Evolutionary conservation across 2,888 invertebrate genomes (phyloP).

Genomic region (Acanthoscelides obtectus): DNA sequence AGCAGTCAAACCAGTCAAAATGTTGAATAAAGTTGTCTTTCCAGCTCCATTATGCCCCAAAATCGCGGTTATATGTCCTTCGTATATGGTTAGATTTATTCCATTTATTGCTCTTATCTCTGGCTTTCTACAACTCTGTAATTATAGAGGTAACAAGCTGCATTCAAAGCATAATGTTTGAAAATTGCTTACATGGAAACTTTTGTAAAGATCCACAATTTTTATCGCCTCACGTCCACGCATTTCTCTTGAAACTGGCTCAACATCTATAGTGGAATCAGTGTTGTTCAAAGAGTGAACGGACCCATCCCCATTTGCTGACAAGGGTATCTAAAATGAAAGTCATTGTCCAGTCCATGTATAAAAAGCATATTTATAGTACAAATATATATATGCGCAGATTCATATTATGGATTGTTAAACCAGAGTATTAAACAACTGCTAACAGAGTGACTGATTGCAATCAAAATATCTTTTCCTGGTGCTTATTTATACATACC

Average conservation of each 20-base stretch:
- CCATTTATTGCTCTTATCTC: slow-evolving; percentile 72
- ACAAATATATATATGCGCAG: no score
- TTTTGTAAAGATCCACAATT: slow-evolving; percentile 69
- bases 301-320: slow-evolving; percentile 40
- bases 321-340: slow-evolving; percentile 34
- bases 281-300: slow-evolving; percentile 48
- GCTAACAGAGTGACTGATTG: no score
- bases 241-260: slow-evolving; percentile 68
- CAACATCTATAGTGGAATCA: slow-evolving; percentile 60
- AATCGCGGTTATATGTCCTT: slow-evolving; percentile 81
- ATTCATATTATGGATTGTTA: no score
- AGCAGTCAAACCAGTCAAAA: slow-evolving; percentile 74
- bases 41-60: slow-evolving; percentile 85
- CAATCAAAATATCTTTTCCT: no score
- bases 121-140: slow-evolving; percentile 53
- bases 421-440: no score
- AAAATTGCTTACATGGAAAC: slow-evolving; percentile 51
- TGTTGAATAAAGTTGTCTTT: slow-evolving; percentile 81
- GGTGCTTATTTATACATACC: no score
- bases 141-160: neutral
- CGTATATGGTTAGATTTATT: slow-evolving; percentile 76
- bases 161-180: neutral
- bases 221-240: slow-evolving; percentile 70
- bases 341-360: no score
- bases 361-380: no score